Evolutionary conservation across 2,888 invertebrate species (phyloP).

Genomic region (Trichopria drosophilae): DNA sequence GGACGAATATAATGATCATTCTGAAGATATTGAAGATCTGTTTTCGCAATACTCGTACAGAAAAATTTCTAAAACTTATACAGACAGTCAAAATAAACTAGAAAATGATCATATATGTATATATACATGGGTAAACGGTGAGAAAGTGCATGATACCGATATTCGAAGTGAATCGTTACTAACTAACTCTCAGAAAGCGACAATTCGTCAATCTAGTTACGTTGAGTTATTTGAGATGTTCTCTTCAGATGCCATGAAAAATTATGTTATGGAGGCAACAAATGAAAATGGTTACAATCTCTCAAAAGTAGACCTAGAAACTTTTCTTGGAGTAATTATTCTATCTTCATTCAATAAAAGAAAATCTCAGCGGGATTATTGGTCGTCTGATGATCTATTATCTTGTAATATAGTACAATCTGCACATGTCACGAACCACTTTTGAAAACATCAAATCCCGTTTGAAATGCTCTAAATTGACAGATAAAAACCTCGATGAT

Average conservation of each 20-base stretch:
- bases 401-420: no score
- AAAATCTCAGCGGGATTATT: no score
- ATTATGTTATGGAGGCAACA: slow-evolving; percentile 16
- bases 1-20: no score
- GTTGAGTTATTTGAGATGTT: slow-evolving; percentile 19
- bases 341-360: slow-evolving; percentile 10
- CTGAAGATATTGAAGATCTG: no score
- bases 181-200: slow-evolving; percentile 1
- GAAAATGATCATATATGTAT: no score
- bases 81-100: slow-evolving; percentile 22
- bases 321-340: slow-evolving; percentile 20
- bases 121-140: slow-evolving; percentile 16
- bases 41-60: no score
- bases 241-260: slow-evolving; percentile 16
- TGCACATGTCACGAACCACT: no score
- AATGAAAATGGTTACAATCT: slow-evolving; percentile 9
- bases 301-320: slow-evolving; percentile 12
- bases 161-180: slow-evolving; percentile 10
- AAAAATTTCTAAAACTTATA: slow-evolving; percentile 1
- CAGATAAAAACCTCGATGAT: no score
- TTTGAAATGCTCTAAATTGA: no score
- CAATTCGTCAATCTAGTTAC: slow-evolving; percentile 1
- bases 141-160: slow-evolving; percentile 7
- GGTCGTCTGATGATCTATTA: no score
- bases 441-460: no score